These are phyloP conservation scores for Melanchra persicariae DNA, from an alignment of 2,888 invertebrate species.

Conservation along the genomic window DNA sequence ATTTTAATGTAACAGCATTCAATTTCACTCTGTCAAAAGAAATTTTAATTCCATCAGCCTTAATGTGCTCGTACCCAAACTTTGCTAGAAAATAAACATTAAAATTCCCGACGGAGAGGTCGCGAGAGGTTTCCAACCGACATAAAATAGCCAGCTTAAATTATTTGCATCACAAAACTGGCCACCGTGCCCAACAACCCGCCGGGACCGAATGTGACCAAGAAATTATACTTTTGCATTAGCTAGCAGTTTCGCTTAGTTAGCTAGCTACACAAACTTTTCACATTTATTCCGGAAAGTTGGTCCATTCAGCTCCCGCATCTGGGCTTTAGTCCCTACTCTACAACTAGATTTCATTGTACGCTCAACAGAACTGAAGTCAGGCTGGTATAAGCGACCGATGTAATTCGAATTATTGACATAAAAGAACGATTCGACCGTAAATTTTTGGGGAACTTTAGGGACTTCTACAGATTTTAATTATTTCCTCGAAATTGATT, in stretches of 20 bases:
- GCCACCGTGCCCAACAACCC: conserved; percentile 58
- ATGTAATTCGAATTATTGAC: conserved; percentile 67
- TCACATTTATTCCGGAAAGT: conserved; percentile 83
- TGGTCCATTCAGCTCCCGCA: conserved; percentile 68
- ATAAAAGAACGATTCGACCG: conserved; percentile 65
- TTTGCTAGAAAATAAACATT: conserved; percentile 58
- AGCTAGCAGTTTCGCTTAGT: conserved; percentile 81
- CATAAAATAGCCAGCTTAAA: conserved; percentile 69
- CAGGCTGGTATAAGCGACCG: conserved; percentile 67
- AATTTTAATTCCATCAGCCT: conserved; percentile 47
- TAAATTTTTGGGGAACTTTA: conserved; percentile 59
- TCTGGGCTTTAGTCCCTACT: conserved; percentile 56
- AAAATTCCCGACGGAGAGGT: conserved; percentile 57
- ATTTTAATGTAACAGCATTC: conserved; percentile 14
- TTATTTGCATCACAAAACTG: conserved; percentile 75
- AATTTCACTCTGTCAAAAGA: conserved; percentile 35
- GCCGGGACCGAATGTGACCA: conserved; percentile 69
- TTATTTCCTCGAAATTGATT: conserved; percentile 52
- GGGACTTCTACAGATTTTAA: conserved; percentile 55
- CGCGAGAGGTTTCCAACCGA: conserved; percentile 32
- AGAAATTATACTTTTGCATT: conserved; percentile 83
- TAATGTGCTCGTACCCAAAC: conserved; percentile 35
- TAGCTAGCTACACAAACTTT: conserved; percentile 78
- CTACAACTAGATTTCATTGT: conserved; percentile 70
- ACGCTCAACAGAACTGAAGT: conserved; percentile 64